These are phyloP conservation scores for Acanthacorydalis orientalis DNA, from an alignment of 2,888 invertebrate genomes.

Conservation along the genomic window DNA sequence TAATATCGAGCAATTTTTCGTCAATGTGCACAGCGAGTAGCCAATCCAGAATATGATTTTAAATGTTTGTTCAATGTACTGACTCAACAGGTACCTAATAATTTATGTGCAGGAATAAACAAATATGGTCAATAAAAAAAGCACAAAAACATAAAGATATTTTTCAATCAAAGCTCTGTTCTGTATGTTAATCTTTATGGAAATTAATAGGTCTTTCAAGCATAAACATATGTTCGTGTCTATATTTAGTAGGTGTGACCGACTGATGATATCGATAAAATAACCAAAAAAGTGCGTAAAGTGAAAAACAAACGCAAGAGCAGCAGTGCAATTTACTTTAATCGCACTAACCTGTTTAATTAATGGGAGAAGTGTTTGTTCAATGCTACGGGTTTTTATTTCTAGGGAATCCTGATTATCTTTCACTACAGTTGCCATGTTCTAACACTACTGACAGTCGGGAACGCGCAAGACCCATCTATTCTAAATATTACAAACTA, in stretches of 20 bases:
- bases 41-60: too few species aligned
- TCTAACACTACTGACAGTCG: conserved; percentile 16
- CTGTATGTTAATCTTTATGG: not conserved
- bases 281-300: not conserved
- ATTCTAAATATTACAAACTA: too few species aligned
- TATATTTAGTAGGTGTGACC: conserved; percentile 4
- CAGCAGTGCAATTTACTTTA: conserved; percentile 3
- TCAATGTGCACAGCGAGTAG: too few species aligned
- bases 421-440: conserved; percentile 39
- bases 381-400: conserved; percentile 87
- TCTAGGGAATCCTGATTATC: conserved; percentile 46
- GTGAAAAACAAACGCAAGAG: not conserved
- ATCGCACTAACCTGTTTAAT: conserved; percentile 70
- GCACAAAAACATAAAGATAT: not conserved
- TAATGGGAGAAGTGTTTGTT: conserved; percentile 83
- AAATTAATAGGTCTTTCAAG: not conserved
- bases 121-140: not conserved
- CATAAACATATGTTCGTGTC: conserved; percentile 2
- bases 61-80: too few species aligned
- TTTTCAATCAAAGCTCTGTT: not conserved
- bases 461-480: too few species aligned
- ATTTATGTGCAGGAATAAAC: not conserved
- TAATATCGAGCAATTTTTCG: too few species aligned
- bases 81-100: too few species aligned
- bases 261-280: not conserved